Evolutionary conservation across 2,888 invertebrate genomes (phyloP), one percentile per base, ranked within the genome.

Genomic region (Drosophila pseudotakahashii): DNA sequence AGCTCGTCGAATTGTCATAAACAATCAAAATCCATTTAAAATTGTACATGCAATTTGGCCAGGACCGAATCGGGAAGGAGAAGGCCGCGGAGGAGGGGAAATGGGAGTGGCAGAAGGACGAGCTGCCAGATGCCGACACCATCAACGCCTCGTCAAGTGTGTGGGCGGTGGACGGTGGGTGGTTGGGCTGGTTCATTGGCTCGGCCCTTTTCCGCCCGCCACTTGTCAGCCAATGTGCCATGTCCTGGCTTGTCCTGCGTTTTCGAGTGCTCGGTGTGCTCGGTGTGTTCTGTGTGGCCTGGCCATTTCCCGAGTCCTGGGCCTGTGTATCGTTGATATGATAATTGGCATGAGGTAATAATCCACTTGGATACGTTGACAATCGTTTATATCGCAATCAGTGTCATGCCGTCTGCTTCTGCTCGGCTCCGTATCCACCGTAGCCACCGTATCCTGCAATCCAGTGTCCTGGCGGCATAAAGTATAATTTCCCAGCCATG

Each of bases 11-110:
- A 88, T 85, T 79, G 81, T 88, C 90, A 85, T 89, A 87, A 89
- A 89, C 89, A 90, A 90, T 89, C 89, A 89, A 90, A 90, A 89
- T 85, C 90, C 89, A 90, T 90, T 90, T 89, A 81, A 89, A 89
- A 89, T 88, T 81, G 78, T 84, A 81, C 87, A 87, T 88, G 79
- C 81, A 78, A 89, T 83, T 88, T 83, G 86, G 78, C 48, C 47
- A 41, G 61, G 48, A 32, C 54, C 30, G n/a, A 23, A 19, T 19
- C 5, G 16, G 23, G 16, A 3, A 26, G 34, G 30, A 19, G 52
- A 32, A 39, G 53, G 39, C 14, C 69, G 14, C 13, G 13, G 14
- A 7, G 23, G 7, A 26, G 62, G 41, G 66, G 16, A 23, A 7
- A 32, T 5, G 7, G 48, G 39, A 53, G 32, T 11, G 54, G 63